phyloP scores from a whole-genome alignment of 64 coral and sea anemone species.

The Exaiptasia diaphana region DNA sequence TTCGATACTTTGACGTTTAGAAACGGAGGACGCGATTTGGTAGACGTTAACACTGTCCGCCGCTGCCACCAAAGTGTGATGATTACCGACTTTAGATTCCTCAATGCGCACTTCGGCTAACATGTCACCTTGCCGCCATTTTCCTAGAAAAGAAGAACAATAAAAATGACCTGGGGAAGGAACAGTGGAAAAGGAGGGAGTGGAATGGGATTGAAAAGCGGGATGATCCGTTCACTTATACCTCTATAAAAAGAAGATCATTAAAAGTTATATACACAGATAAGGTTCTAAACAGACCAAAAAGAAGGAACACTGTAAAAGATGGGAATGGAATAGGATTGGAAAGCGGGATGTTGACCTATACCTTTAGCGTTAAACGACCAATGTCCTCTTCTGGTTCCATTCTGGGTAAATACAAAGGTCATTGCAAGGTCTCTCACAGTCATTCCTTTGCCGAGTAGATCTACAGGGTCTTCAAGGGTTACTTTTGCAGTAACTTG shows the following conservation, averaged over 20 bases:
- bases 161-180: neutral
- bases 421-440: slow-evolving; percentile 68
- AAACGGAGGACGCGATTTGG: slow-evolving; percentile 63
- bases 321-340: too few relatives aligned
- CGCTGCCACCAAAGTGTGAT: slow-evolving; percentile 78
- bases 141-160: slow-evolving; percentile 36
- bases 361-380: slow-evolving; percentile 85
- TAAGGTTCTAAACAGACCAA: too few relatives aligned
- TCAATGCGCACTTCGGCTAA: slow-evolving; percentile 66
- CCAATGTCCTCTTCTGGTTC: slow-evolving; percentile 52
- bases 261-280: too few relatives aligned
- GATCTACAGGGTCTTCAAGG: slow-evolving; percentile 66
- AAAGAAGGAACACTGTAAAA: too few relatives aligned
- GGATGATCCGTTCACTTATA: too few relatives aligned
- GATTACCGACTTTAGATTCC: slow-evolving; percentile 85
- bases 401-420: slow-evolving; percentile 73
- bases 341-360: too few relatives aligned
- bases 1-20: slow-evolving; percentile 63
- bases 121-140: slow-evolving; percentile 77
- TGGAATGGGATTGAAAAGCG: too few relatives aligned
- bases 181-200: too few relatives aligned
- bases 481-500: slow-evolving; percentile 44
- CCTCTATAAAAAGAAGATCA: too few relatives aligned
- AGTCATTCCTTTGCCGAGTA: slow-evolving; percentile 75
- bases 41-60: slow-evolving; percentile 60